Evolutionary conservation across 2,888 invertebrate species (phyloP).

Genomic region (Podotricha telesiphe): DNA sequence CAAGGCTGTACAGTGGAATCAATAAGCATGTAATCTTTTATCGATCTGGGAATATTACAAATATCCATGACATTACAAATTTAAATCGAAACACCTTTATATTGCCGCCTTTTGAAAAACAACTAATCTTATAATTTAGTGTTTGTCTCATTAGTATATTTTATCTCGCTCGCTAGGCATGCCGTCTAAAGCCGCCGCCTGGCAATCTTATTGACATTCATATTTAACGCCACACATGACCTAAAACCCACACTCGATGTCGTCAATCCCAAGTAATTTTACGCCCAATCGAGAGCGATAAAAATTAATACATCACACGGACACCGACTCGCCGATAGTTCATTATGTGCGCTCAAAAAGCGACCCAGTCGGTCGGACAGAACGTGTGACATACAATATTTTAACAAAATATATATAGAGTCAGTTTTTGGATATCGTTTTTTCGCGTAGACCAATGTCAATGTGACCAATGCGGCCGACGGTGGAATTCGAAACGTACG

Average conservation of each 20-base stretch:
- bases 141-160: constrained; percentile 72
- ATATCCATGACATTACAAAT: constrained; percentile 63
- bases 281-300: constrained; percentile 77
- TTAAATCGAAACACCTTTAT: constrained; percentile 72
- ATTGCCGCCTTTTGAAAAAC: constrained; percentile 71
- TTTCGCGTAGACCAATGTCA: constrained; percentile 74
- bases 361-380: constrained; percentile 55
- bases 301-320: constrained; percentile 77
- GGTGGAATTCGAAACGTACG: constrained; percentile 70
- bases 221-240: constrained; percentile 76
- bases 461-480: constrained; percentile 64
- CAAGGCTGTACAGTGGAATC: neutral
- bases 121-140: constrained; percentile 72
- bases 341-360: constrained; percentile 62
- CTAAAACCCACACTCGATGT: constrained; percentile 66
- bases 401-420: constrained; percentile 65
- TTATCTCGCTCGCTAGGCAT: constrained; percentile 63
- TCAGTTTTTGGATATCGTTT: constrained; percentile 67
- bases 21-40: constrained; percentile 30
- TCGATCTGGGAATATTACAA: constrained; percentile 36
- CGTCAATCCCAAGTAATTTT: constrained; percentile 72
- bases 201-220: constrained; percentile 73
- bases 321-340: constrained; percentile 46
- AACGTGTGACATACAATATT: constrained; percentile 56
- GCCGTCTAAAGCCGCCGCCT: constrained; percentile 63